Evolutionary conservation across 2,797 vertebrate species (phyloP).

Genomic region (Anabas testudineus): DNA sequence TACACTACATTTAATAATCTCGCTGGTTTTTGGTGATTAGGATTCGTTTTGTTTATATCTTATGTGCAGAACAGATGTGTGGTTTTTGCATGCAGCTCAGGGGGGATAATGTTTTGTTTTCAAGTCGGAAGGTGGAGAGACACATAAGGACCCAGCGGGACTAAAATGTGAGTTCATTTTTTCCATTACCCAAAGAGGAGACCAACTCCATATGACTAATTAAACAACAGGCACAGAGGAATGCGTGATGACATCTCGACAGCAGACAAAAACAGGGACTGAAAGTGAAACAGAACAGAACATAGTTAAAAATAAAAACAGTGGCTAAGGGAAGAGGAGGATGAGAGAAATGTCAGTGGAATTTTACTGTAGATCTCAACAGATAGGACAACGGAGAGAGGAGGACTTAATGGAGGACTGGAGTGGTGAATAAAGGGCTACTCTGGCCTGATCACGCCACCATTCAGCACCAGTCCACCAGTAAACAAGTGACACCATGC

Average conservation of each 20-base stretch:
- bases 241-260: constrained; percentile 56
- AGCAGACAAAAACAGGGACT: constrained; percentile 48
- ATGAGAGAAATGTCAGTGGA: constrained; percentile 27
- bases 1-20: constrained; percentile 57
- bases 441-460: constrained; percentile 36
- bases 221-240: constrained; percentile 65
- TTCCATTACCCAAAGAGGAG: constrained; percentile 58
- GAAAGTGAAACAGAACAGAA: constrained; percentile 60
- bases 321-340: constrained; percentile 14
- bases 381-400: constrained; percentile 32
- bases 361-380: constrained; percentile 41
- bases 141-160: constrained; percentile 43
- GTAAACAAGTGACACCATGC: constrained; percentile 55
- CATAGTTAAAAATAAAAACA: constrained; percentile 51
- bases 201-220: constrained; percentile 64
- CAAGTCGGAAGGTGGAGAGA: constrained; percentile 67
- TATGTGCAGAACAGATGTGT: constrained; percentile 63
- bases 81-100: constrained; percentile 46
- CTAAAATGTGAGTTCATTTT: constrained; percentile 44
- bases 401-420: constrained; percentile 55
- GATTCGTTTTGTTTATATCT: constrained; percentile 57
- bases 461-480: constrained; percentile 49
- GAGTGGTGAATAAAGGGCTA: constrained; percentile 57
- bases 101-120: constrained; percentile 63
- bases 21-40: constrained; percentile 47